Evolutionary conservation across 2,113 vertebrate species (phyloP), one percentile per base, ranked within the genome.

Genomic region (Corythornis cristatus): DNA sequence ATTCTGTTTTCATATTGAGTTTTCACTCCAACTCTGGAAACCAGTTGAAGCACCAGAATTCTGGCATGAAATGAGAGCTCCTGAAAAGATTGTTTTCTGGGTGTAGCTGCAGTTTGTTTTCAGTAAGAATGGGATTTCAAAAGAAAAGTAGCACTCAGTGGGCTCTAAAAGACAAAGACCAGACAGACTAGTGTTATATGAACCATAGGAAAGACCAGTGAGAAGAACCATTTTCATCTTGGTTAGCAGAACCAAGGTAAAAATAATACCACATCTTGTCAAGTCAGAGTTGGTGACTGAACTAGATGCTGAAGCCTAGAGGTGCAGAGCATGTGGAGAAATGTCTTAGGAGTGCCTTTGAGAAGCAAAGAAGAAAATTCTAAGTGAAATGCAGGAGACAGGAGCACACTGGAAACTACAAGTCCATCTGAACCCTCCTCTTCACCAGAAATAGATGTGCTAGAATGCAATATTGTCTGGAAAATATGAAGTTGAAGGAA

Each of bases 351-450:
- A 61, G 50, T 17, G 11, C 3, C 70, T 72, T 25, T 51, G 33
- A 64, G 33, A 87, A 53, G 18, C 3, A 65, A 58, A 14, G 15
- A 26, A 58, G 17, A 45, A 73, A 77, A 57, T 21, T 7, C 29
- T 2, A 4, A 48, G 5, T 31, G 19, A 10, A 77, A 20, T 1
- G 2, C 18, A 10, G 6, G 14, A 51, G n/a, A 40, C 4, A n/a
- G 33, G 51, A 67, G 8, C 11, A 73, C 1, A 3, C 9, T 73
- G 70, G 40, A 68, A 83, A 62, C 1, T 7, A 2, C 43, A 72
- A 1, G 9, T 31, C 45, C 28, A 6, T 10, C 10, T 79, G 21
- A 65, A 51, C 3, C 8, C 9, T 66, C 12, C 20, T 75, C 22
- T 68, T 35, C 6, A 8, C 48, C 25, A 46, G 57, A 23, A 50